Evolutionary conservation across 2,797 vertebrate genomes (phyloP).

Genomic region (Pseudochaenichthys georgianus): DNA sequence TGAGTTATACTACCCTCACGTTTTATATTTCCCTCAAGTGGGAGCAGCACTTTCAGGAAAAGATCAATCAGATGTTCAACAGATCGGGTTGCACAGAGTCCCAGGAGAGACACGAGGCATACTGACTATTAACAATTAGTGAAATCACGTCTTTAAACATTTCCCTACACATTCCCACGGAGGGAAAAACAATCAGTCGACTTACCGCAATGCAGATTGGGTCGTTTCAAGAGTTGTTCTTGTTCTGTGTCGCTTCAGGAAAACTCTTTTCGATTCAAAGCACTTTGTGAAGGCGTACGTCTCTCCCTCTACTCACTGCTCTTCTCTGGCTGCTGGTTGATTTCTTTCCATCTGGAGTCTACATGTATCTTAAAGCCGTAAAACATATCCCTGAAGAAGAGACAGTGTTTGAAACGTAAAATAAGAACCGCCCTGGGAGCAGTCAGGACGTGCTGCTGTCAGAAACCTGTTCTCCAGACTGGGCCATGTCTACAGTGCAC

Average conservation of each 20-base stretch:
- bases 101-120: slow-evolving; percentile 5
- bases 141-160: slow-evolving; percentile 14
- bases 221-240: slow-evolving; percentile 14
- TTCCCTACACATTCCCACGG: slow-evolving; percentile 3
- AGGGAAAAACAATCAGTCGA: slow-evolving; percentile 10
- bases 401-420: slow-evolving; percentile 45
- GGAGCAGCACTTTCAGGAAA: slow-evolving; percentile 28
- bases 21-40: slow-evolving; percentile 44
- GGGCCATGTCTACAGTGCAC: slow-evolving; percentile 18
- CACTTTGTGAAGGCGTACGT: slow-evolving; percentile 16
- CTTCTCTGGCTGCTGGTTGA: slow-evolving; percentile 43
- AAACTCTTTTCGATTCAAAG: slow-evolving; percentile 43
- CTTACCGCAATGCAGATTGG: not conserved
- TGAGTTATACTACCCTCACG: slow-evolving; percentile 55
- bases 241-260: slow-evolving; percentile 19
- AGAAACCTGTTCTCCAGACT: slow-evolving; percentile 25
- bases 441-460: slow-evolving; percentile 38
- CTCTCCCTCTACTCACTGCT: not conserved
- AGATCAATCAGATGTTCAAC: slow-evolving; percentile 44
- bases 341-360: slow-evolving; percentile 29
- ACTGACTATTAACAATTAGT: slow-evolving; percentile 9
- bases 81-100: slow-evolving; percentile 31
- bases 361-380: slow-evolving; percentile 41
- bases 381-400: slow-evolving; percentile 37
- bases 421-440: slow-evolving; percentile 40